Percentiles rank a stretch among this genome's conserved stretches.
These are phyloP conservation scores for Tympanuchus pallidicinctus DNA, from an alignment of 2,113 vertebrate genomes.

Conservation along the genomic window DNA sequence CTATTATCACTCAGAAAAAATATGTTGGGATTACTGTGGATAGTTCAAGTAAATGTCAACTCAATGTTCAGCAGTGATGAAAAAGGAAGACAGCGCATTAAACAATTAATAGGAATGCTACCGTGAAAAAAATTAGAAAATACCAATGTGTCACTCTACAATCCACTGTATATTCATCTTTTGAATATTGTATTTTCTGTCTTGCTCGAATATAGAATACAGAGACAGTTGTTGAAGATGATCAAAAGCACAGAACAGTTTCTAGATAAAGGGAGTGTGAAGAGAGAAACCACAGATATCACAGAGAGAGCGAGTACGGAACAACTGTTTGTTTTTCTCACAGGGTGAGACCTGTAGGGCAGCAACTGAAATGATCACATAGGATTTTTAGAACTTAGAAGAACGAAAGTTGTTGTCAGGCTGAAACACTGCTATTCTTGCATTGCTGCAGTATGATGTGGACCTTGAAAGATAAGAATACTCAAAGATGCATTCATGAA, in stretches of 20 bases:
- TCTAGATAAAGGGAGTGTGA: not conserved
- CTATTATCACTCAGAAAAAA: not conserved
- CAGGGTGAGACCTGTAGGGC: not conserved
- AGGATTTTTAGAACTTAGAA: not conserved
- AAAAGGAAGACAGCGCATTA: not conserved
- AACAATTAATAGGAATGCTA: not conserved
- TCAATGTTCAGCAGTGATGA: not conserved
- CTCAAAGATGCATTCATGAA: not conserved
- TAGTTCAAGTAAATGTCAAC: slow-evolving; percentile 11
- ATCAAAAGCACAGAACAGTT: not conserved
- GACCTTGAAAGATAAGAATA: not conserved
- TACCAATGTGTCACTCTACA: not conserved
- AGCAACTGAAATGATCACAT: not conserved
- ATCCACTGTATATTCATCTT: not conserved
- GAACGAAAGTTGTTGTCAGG: not conserved
- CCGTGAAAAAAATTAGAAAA: not conserved
- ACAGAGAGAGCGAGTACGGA: not conserved
- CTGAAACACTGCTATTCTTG: not conserved
- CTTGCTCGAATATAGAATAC: not conserved
- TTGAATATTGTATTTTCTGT: not conserved
- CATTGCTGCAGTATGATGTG: not conserved
- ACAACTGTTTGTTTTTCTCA: not conserved
- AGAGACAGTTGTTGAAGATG: not conserved
- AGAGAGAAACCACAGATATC: not conserved
- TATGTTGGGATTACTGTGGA: not conserved